Conservation (phyloP, 2,888 invertebrate species). For the Agrotis puta region DNA sequence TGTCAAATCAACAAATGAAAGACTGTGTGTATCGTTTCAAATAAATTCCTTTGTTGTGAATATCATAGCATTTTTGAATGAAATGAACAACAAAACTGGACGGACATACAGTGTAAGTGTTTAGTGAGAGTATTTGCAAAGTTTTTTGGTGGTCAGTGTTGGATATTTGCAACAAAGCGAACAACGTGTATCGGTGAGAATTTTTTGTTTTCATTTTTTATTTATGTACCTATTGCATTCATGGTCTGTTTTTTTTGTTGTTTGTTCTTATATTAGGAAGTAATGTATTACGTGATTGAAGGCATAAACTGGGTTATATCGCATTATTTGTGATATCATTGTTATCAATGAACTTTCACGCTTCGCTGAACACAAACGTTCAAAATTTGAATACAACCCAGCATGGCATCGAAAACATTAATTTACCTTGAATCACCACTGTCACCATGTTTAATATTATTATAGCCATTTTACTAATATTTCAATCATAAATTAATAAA, state of each 20-base stretch:
- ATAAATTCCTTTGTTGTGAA: slow-evolving; percentile 37
- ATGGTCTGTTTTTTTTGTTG: slow-evolving; percentile 21
- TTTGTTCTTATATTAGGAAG: slow-evolving; percentile 17
- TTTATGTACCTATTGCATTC: slow-evolving; percentile 29
- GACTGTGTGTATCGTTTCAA: slow-evolving; percentile 8
- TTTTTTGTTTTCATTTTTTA: slow-evolving; percentile 62
- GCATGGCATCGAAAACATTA: slow-evolving; percentile 5
- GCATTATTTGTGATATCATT: background rate
- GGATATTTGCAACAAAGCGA: slow-evolving; percentile 10
- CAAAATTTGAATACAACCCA: slow-evolving; percentile 39
- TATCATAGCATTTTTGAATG: slow-evolving; percentile 56
- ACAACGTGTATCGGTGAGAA: slow-evolving; percentile 49
- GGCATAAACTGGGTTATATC: background rate
- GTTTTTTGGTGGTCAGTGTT: slow-evolving; percentile 22
- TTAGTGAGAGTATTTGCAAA: slow-evolving; percentile 31
- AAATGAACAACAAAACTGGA: slow-evolving; percentile 35
- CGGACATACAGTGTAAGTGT: slow-evolving; percentile 37
- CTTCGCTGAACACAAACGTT: slow-evolving; percentile 41
- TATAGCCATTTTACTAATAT: background rate
- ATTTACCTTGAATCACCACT: background rate
- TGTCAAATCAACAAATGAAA: slow-evolving; percentile 56
- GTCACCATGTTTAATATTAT: background rate
- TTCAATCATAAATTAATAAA: background rate
- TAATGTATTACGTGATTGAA: slow-evolving; percentile 24
- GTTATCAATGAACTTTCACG: slow-evolving; percentile 47